Evolutionary conservation across 1,140 invertebrate genomes (phyloP), one percentile per base, ranked within the genome.

Genomic region (Atta colombica): DNA sequence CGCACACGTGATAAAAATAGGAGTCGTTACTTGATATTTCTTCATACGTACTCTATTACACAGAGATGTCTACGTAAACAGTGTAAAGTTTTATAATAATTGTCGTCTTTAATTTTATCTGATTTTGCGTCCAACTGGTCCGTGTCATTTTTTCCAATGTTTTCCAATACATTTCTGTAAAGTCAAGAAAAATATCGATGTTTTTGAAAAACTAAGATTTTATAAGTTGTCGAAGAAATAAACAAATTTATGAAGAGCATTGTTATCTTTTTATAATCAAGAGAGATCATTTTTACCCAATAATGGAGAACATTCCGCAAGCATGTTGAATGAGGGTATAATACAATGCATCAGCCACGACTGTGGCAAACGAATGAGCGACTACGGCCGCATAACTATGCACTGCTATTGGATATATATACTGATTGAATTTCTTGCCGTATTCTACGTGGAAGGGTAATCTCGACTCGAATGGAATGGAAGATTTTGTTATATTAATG

Each of bases 251-350:
- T 39, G 31, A 2, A 65, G 16, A 5, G 3, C n/a, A 66, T 12
- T 39, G 35, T 39, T 66, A 66, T n/a, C 35, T 68, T 68, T 45
- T 21, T 2, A 8, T 21, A 58, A 25, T 60, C 35, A 66, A 66
- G 10, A 21, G n/a, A 21, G 3, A 68, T 68, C 10, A 3, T 14
- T 55, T 4, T 81, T 69, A 81, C 77, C 63, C 77, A 3, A 81
- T 39, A 81, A 69, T 55, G 0, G 77, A 35, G 5, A 80, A 80
- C 63, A 80, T 80, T 68, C 77, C 63, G 7, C 63, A 80, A 12
- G 61, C 77, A 35, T 66, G 63, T 10, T 80, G 77, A 14, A 80
- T 68, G 6, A 55, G 8, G 8, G 31, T 51, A 39, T 53, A 80
- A 18, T 80, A 80, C 8, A 80, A 68, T 2, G 10, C 31, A 7